A percentile compares a stretch with the other conserved stretches of the same genome.
Evolutionary conservation across 1,140 invertebrate genomes (phyloP).

Genomic region (Bombus soroeensis): DNA sequence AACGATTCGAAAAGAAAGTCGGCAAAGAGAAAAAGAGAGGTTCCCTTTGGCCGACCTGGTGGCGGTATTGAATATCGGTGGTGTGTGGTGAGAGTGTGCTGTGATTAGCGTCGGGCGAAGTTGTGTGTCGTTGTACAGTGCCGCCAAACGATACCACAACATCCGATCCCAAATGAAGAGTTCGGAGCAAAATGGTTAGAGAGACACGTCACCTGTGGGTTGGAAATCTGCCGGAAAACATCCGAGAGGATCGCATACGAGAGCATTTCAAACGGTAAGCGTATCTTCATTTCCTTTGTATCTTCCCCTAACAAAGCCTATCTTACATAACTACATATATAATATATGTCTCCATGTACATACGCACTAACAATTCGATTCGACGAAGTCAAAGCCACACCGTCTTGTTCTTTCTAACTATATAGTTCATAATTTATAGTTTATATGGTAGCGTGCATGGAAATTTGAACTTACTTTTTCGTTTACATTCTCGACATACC

Average conservation of each 20-base stretch:
- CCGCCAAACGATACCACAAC: constrained; percentile 84
- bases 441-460: background rate
- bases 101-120: constrained; percentile 71
- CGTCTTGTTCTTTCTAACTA: background rate
- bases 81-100: constrained; percentile 57
- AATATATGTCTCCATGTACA: background rate
- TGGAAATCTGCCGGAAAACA: constrained; percentile 99
- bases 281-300: background rate
- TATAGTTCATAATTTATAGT: background rate
- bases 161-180: constrained; percentile 87
- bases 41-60: constrained; percentile 43
- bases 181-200: constrained; percentile 98
- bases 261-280: constrained; percentile 98
- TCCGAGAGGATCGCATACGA: constrained; percentile 96
- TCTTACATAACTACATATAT: constrained; percentile 23
- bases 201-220: constrained; percentile 99
- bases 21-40: constrained; percentile 33
- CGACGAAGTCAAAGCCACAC: background rate
- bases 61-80: constrained; percentile 49
- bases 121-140: constrained; percentile 84
- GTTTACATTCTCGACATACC: background rate
- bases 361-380: background rate
- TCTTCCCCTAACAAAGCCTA: background rate
- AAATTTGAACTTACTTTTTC: background rate
- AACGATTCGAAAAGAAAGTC: background rate